Evolutionary conservation across 2,888 invertebrate genomes (phyloP).

Genomic region (Lasioglossum malachurum): DNA sequence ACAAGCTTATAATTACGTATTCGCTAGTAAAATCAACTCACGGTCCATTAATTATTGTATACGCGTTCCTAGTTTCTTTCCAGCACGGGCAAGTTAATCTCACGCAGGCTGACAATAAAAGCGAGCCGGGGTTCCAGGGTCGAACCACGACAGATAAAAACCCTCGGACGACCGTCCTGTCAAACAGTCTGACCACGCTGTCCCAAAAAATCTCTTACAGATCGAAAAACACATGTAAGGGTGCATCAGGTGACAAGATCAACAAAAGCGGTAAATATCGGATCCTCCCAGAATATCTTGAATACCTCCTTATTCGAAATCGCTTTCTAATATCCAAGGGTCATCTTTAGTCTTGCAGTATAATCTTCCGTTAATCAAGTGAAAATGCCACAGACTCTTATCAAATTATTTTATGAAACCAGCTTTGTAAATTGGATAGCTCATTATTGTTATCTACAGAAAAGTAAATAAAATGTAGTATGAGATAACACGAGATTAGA

Average conservation of each 20-base stretch:
- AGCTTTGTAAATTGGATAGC: not conserved
- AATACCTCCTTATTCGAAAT: not conserved
- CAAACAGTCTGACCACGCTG: conserved; percentile 72
- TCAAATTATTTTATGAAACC: not conserved
- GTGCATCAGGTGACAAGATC: conserved; percentile 78
- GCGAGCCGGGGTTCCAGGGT: conserved; percentile 23
- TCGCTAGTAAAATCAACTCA: not conserved
- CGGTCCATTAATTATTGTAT: not conserved
- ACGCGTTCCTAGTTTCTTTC: conserved; percentile 53
- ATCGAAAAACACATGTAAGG: conserved; percentile 76
- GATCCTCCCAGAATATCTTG: not conserved
- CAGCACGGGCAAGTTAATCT: conserved; percentile 58
- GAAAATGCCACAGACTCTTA: not conserved
- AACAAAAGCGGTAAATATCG: conserved; percentile 71
- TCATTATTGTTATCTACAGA: not conserved
- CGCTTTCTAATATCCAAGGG: not conserved
- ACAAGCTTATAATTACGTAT: not conserved
- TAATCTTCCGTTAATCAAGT: not conserved
- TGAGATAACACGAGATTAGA: not conserved
- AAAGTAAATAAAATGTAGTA: not conserved
- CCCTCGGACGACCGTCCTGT: conserved; percentile 55
- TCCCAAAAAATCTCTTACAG: conserved; percentile 57
- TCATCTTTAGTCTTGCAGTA: not conserved
- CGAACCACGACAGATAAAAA: conserved; percentile 28
- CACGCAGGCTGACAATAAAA: conserved; percentile 57